Percentiles rank a stretch among this genome's conserved stretches.
Conservation (phyloP, 2,888 invertebrate genomes). For the Aspidiotus rigidus region DNA sequence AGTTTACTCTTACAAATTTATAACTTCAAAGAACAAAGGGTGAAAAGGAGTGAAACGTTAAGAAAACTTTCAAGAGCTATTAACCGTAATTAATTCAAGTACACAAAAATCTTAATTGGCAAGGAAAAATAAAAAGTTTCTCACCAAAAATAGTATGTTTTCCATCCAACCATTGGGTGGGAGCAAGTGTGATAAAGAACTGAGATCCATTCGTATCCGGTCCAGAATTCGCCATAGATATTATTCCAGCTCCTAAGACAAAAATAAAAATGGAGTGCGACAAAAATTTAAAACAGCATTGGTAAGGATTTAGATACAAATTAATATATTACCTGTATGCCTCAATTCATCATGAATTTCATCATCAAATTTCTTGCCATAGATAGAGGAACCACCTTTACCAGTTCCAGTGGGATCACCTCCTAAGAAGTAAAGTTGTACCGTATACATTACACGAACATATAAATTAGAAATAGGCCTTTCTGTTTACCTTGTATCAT, state of each 20-base stretch:
- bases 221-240: constrained; percentile 97
- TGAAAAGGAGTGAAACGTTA: too few species aligned
- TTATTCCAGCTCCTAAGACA: constrained; percentile 54
- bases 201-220: constrained; percentile 96
- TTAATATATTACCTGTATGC: constrained; percentile 62
- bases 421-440: constrained; percentile 43
- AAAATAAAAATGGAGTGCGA: neutral
- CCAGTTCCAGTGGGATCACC: constrained; percentile 98
- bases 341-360: constrained; percentile 89
- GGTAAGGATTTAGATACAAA: neutral
- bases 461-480: neutral
- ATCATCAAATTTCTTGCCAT: constrained; percentile 88
- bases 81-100: too few species aligned
- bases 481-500: constrained; percentile 65
- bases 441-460: neutral
- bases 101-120: neutral
- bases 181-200: constrained; percentile 93
- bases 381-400: constrained; percentile 92
- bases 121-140: constrained; percentile 7
- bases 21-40: too few species aligned
- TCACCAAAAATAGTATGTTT: constrained; percentile 92
- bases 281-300: neutral
- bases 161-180: constrained; percentile 95
- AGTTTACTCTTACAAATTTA: too few species aligned
- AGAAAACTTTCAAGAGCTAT: neutral